A percentile compares a stretch with the other conserved stretches of the same genome.
phyloP scores from a whole-genome alignment of 64 coral and sea anemone genomes.

The Anthopleura sola region DNA sequence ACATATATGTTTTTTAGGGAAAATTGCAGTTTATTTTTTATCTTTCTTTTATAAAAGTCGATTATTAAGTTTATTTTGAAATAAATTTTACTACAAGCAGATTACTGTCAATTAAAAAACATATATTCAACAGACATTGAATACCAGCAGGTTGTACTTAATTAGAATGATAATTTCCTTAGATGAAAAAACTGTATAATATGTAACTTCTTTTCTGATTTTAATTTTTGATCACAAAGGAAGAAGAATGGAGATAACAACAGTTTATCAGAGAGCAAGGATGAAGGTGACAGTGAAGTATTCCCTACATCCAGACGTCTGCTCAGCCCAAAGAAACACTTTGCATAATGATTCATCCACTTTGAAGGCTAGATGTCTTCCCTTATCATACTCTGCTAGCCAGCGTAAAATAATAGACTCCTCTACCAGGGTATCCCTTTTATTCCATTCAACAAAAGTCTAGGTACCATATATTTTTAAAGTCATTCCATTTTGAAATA shows the following conservation, averaged over 20 bases:
- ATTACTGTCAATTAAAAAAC: neutral
- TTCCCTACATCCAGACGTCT: slow-evolving; percentile 80
- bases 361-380: neutral
- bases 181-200: neutral
- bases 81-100: no score
- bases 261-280: slow-evolving; percentile 41
- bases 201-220: neutral
- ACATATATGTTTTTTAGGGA: no score
- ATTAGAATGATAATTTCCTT: neutral
- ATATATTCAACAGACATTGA: neutral
- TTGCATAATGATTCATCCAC: neutral
- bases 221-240: slow-evolving; percentile 33
- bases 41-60: no score
- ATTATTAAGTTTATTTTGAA: no score
- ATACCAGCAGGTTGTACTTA: neutral
- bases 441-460: no score
- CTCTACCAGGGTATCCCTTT: no score
- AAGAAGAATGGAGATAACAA: slow-evolving; percentile 28
- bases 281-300: slow-evolving; percentile 57
- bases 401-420: no score
- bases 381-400: no score
- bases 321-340: slow-evolving; percentile 89
- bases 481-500: neutral
- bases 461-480: no score
- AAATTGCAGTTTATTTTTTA: no score